A percentile compares a stretch with the other conserved stretches of the same genome.
phyloP scores from a whole-genome alignment of 2,113 vertebrate genomes.

The Microcebus jonahi region DNA sequence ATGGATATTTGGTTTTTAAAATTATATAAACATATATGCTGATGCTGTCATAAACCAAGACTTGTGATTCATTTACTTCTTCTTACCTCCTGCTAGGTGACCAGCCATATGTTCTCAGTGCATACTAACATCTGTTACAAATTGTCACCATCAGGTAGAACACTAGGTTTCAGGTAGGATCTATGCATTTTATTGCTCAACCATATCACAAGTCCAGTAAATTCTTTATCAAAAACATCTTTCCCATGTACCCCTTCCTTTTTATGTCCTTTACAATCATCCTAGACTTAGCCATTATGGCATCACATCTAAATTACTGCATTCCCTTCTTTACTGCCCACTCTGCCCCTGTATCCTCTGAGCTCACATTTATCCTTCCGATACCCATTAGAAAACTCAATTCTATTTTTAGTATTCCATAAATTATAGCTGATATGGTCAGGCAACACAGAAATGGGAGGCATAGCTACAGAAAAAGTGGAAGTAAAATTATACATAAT shows the following conservation, averaged over 20 bases:
- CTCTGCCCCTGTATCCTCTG: background rate
- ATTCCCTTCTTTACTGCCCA: background rate
- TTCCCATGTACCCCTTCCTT: background rate
- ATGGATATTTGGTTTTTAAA: background rate
- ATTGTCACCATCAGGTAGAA: background rate
- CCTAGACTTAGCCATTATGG: background rate
- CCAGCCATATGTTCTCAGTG: background rate
- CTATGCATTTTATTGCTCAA: background rate
- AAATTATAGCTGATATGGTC: background rate
- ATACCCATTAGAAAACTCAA: background rate
- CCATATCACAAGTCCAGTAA: background rate
- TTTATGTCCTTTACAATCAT: background rate
- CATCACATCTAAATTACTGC: background rate
- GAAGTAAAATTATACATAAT: conserved; percentile 1
- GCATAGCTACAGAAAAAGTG: background rate
- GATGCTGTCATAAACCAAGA: background rate
- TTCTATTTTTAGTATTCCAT: background rate
- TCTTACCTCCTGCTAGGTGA: background rate
- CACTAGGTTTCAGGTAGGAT: background rate
- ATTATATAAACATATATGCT: background rate
- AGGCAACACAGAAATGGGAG: conserved; percentile 35
- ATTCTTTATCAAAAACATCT: background rate
- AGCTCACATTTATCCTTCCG: background rate
- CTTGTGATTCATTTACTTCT: background rate
- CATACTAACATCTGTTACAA: background rate